Percentiles rank a stretch among this genome's conserved stretches.
Evolutionary conservation across 2,797 vertebrate genomes (phyloP).

Genomic region (Hydrolagus colliei): DNA sequence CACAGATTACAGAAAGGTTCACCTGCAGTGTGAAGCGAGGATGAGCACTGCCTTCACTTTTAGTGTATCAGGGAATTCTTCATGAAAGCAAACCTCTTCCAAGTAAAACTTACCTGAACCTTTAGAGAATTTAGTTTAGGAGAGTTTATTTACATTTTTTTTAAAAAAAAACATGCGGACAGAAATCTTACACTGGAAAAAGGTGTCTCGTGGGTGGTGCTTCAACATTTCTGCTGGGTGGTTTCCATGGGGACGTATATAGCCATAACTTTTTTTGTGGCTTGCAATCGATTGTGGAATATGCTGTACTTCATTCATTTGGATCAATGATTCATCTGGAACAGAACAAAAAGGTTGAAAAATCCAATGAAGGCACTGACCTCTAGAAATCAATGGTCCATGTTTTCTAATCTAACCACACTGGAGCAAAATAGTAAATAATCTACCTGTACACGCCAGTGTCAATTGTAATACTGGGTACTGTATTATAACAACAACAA

Average conservation of each 20-base stretch:
- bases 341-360: slow-evolving; percentile 26
- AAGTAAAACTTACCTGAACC: no score
- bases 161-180: not conserved
- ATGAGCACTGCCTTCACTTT: not conserved
- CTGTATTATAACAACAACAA: no score
- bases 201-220: slow-evolving; percentile 71
- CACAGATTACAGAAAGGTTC: not conserved
- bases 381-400: no score
- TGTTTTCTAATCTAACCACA: no score
- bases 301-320: slow-evolving; percentile 70
- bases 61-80: no score
- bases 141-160: not conserved
- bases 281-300: slow-evolving; percentile 80
- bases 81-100: no score
- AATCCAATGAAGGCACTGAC: not conserved
- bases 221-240: slow-evolving; percentile 68
- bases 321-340: slow-evolving; percentile 71
- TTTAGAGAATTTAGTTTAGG: not conserved
- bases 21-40: not conserved
- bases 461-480: no score
- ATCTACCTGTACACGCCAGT: no score
- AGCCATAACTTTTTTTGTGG: slow-evolving; percentile 35
- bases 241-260: slow-evolving; percentile 18
- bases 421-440: no score
- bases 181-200: slow-evolving; percentile 62